These are phyloP conservation scores for Melanargia galathea DNA, from an alignment of 2,888 invertebrate species.

Conservation along the genomic window DNA sequence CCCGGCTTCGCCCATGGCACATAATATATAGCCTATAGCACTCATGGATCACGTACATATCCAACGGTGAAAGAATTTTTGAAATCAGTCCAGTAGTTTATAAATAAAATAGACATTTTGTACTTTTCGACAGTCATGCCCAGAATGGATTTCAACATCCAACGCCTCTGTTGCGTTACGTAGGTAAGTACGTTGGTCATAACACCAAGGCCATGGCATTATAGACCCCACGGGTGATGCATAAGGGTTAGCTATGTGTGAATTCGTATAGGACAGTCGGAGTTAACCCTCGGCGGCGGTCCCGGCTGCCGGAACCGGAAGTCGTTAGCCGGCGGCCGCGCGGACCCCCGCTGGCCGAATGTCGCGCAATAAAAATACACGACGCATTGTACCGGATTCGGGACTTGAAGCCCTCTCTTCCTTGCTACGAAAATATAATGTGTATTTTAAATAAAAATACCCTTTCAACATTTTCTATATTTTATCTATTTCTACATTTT, in stretches of 20 bases:
- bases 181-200: no score
- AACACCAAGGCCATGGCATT: not conserved
- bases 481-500: not conserved
- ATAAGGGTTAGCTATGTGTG: not conserved
- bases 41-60: no score
- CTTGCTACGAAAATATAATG: slow-evolving; percentile 5
- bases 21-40: no score
- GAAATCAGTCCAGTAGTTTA: no score
- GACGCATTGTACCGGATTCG: not conserved
- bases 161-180: not conserved
- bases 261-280: not conserved
- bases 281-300: not conserved
- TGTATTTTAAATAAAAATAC: not conserved
- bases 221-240: not conserved
- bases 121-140: not conserved
- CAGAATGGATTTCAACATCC: not conserved
- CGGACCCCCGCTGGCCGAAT: not conserved
- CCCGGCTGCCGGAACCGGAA: slow-evolving; percentile 4
- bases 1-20: no score
- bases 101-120: not conserved
- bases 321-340: not conserved
- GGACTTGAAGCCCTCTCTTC: not conserved
- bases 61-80: no score
- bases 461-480: not conserved
- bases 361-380: not conserved